Percentiles rank a stretch among this genome's conserved stretches.
These are phyloP conservation scores for Diadumene lineata DNA, from an alignment of 92 coral and sea anemone genomes.

Conservation along the genomic window DNA sequence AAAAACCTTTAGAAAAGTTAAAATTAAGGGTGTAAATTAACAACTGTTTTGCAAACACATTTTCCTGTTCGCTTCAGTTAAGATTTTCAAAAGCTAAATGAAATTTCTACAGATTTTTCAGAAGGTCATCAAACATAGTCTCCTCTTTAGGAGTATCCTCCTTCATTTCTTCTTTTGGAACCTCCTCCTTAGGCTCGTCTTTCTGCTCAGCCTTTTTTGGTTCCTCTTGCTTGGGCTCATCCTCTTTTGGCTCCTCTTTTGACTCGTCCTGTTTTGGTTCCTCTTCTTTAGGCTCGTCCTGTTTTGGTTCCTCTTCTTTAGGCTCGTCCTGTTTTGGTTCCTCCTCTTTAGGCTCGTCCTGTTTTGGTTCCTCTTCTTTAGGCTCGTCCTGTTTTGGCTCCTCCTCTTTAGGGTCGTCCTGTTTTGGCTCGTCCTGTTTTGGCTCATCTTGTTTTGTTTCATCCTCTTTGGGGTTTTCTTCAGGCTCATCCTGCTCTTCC, in stretches of 20 bases:
- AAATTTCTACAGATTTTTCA: too few relatives aligned
- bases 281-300: neutral
- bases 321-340: neutral
- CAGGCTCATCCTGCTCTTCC: neutral
- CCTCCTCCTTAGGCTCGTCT: neutral
- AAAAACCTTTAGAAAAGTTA: neutral
- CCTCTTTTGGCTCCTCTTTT: constrained; percentile 6
- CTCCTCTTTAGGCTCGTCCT: constrained; percentile 6
- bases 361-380: neutral
- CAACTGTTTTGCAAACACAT: too few relatives aligned
- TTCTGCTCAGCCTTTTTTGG: constrained; percentile 1
- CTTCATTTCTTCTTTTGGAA: neutral
- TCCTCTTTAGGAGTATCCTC: constrained; percentile 8
- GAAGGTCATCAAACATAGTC: too few relatives aligned
- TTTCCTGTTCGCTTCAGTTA: too few relatives aligned
- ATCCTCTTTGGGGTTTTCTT: constrained; percentile 13
- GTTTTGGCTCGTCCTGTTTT: neutral
- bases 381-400: neutral
- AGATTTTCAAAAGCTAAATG: neutral
- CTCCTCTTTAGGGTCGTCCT: neutral
- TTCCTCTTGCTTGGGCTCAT: constrained; percentile 1
- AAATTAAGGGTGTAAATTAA: neutral
- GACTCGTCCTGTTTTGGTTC: neutral
- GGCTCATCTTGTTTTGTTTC: neutral
- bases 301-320: neutral